Evolutionary conservation across 1,140 invertebrate species (phyloP).

Genomic region (Temnothorax longispinosus): DNA sequence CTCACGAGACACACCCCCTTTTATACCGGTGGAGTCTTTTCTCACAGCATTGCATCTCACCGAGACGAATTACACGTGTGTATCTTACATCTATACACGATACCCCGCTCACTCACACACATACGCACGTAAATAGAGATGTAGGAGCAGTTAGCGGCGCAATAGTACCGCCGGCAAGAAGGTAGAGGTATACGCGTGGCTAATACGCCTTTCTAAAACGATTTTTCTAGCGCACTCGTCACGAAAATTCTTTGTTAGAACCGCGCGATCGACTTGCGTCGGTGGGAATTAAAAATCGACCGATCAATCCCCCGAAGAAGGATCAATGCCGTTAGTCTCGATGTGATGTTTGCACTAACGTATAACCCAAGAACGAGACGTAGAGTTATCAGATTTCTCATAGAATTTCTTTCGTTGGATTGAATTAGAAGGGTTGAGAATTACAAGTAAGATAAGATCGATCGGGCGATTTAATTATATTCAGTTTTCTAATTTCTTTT

Average conservation of each 20-base stretch:
- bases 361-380: neutral
- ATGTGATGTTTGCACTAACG: neutral
- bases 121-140: constrained; percentile 50
- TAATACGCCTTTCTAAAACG: constrained; percentile 78
- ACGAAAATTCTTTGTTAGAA: constrained; percentile 74
- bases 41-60: constrained; percentile 71
- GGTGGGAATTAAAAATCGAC: constrained; percentile 54
- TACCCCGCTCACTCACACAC: neutral
- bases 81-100: constrained; percentile 40
- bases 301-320: constrained; percentile 19
- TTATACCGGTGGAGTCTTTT: constrained; percentile 79
- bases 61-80: constrained; percentile 67
- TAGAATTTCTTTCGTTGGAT: neutral
- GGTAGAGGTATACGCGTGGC: constrained; percentile 45
- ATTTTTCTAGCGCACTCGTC: constrained; percentile 64
- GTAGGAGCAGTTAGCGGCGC: constrained; percentile 16
- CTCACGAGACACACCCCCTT: constrained; percentile 76
- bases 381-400: neutral
- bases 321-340: neutral
- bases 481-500: neutral
- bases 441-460: neutral
- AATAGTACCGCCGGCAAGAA: constrained; percentile 1
- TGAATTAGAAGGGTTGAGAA: neutral
- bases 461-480: neutral
- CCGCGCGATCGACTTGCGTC: neutral